Percentiles rank a stretch among this genome's conserved stretches.
phyloP scores from a whole-genome alignment of 2,113 vertebrate species.

The Haemorhous mexicanus region DNA sequence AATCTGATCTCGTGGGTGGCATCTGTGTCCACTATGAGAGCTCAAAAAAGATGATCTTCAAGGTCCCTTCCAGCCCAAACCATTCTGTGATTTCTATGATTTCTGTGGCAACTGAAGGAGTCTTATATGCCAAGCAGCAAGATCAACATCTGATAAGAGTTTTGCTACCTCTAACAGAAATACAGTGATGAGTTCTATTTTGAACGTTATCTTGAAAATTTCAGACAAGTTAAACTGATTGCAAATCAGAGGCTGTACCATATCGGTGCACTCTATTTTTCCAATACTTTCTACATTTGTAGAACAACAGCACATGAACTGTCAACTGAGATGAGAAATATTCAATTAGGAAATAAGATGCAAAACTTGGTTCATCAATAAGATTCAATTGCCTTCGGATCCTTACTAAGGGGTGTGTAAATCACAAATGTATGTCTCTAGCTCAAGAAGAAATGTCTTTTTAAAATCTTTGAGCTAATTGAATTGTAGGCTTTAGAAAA shows the following conservation, averaged over 20 bases:
- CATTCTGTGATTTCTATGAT: neutral
- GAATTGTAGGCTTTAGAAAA: neutral
- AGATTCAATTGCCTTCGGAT: neutral
- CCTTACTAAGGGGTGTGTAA: neutral
- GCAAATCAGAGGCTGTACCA: neutral
- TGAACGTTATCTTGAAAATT: neutral
- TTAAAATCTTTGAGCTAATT: constrained; percentile 1
- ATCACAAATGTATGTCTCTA: neutral
- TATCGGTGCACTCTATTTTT: neutral
- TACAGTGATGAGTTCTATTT: neutral
- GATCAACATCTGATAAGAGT: neutral
- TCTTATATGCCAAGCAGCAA: neutral
- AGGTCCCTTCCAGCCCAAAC: neutral
- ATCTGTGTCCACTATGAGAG: neutral
- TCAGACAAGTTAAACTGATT: neutral
- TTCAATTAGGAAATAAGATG: neutral
- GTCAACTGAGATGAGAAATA: neutral
- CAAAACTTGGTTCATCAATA: neutral
- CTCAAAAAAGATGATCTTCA: neutral
- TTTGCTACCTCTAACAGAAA: neutral
- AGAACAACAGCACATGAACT: neutral
- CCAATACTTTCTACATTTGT: neutral
- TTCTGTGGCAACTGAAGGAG: neutral
- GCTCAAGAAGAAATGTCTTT: neutral
- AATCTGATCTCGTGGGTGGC: neutral